Evolutionary conservation across 2,797 vertebrate species (phyloP).

Genomic region (Psittacula echo): DNA sequence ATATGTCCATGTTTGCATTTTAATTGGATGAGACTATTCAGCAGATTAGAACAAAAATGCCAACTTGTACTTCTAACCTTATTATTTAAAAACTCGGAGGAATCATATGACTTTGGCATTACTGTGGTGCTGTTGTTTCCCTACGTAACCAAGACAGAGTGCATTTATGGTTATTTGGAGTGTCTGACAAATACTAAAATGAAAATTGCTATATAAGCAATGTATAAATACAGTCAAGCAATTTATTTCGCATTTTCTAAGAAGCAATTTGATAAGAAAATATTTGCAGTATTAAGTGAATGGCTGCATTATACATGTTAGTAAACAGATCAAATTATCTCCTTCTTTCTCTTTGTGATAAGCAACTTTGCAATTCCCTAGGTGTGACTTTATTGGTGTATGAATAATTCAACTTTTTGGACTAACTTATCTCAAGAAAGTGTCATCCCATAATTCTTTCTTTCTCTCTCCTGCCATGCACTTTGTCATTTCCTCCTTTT

Average conservation of each 20-base stretch:
- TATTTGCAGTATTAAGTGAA: conserved; percentile 56
- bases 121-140: not conserved
- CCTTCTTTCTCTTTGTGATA: conserved; percentile 37
- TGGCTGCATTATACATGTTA: conserved; percentile 46
- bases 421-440: conserved; percentile 12
- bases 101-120: not conserved
- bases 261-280: conserved; percentile 52
- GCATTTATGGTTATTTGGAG: not conserved
- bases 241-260: conserved; percentile 57
- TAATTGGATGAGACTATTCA: conserved; percentile 34
- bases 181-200: conserved; percentile 31
- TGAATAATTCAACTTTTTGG: conserved; percentile 65
- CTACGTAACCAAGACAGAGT: not conserved
- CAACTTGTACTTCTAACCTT: conserved; percentile 11
- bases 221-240: conserved; percentile 36
- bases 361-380: conserved; percentile 46
- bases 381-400: conserved; percentile 36
- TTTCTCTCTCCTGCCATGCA: not conserved
- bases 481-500: conserved; percentile 14
- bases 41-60: conserved; percentile 37
- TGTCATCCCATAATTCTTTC: not conserved
- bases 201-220: conserved; percentile 44
- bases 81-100: conserved; percentile 24
- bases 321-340: conserved; percentile 51
- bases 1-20: conserved; percentile 16